Evolutionary conservation across 2,797 vertebrate species (phyloP).

Genomic region (Graptemys geographica): DNA sequence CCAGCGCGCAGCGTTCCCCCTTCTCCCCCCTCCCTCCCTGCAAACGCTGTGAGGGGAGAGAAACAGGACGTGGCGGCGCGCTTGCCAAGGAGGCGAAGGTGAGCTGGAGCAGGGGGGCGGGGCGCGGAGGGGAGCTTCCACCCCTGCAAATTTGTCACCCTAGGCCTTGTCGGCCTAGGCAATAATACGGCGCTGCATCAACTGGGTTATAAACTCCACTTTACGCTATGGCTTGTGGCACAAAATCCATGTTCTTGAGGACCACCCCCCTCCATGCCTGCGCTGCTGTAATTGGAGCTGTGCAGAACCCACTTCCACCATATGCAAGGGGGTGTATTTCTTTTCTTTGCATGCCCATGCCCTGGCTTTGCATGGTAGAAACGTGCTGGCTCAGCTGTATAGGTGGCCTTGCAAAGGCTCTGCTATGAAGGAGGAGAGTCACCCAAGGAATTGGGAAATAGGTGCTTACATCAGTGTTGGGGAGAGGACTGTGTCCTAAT

Average conservation of each 20-base stretch:
- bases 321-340: no score
- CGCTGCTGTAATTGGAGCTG: neutral
- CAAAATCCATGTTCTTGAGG: neutral
- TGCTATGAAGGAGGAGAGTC: neutral
- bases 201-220: neutral
- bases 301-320: neutral
- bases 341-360: neutral
- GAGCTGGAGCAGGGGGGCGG: no score
- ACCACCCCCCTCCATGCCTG: neutral
- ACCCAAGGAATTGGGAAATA: neutral
- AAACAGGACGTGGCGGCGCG: no score
- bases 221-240: neutral
- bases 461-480: neutral
- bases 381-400: neutral
- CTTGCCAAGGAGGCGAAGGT: no score
- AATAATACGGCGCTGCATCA: no score
- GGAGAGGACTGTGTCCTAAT: neutral
- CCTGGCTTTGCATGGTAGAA: neutral
- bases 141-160: no score
- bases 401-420: fast-evolving
- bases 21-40: no score
- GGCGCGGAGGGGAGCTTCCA: no score
- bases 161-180: no score
- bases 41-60: no score
- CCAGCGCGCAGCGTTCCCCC: no score